These are phyloP conservation scores for Notothenia rossii DNA, from an alignment of 2,113 vertebrate genomes.

Conservation along the genomic window DNA sequence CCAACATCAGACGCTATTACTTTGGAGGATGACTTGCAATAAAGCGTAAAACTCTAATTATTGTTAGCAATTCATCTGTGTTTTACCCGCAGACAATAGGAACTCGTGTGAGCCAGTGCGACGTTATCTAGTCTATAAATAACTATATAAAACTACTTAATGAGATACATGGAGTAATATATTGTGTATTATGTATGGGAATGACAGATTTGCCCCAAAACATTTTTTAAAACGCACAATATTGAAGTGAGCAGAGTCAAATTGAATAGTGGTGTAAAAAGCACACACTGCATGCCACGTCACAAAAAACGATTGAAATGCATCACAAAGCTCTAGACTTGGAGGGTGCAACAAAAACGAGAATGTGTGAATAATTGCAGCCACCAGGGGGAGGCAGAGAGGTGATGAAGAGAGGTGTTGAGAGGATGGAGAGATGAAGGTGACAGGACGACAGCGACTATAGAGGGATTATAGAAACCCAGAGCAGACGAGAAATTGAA, in stretches of 20 bases:
- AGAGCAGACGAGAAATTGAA: slow-evolving; percentile 40
- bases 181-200: background rate
- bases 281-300: slow-evolving; percentile 32
- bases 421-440: slow-evolving; percentile 77
- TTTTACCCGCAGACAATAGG: slow-evolving; percentile 14
- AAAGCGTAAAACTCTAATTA: slow-evolving; percentile 52
- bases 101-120: background rate
- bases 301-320: slow-evolving; percentile 57
- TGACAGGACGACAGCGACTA: slow-evolving; percentile 71
- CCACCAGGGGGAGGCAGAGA: slow-evolving; percentile 81
- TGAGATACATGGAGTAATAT: background rate
- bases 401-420: slow-evolving; percentile 72
- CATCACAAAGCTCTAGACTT: slow-evolving; percentile 54
- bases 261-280: background rate
- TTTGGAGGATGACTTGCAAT: slow-evolving; percentile 69
- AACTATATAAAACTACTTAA: slow-evolving; percentile 1
- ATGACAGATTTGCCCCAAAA: background rate
- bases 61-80: slow-evolving; percentile 24
- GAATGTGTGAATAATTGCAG: slow-evolving; percentile 66
- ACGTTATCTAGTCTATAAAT: background rate
- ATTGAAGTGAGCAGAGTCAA: slow-evolving; percentile 5
- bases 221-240: background rate
- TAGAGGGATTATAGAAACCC: slow-evolving; percentile 61
- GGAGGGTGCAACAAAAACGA: slow-evolving; percentile 62
- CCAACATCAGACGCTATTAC: slow-evolving; percentile 70